phyloP scores from a whole-genome alignment of 1,140 invertebrate genomes.

The Idris sp. region DNA sequence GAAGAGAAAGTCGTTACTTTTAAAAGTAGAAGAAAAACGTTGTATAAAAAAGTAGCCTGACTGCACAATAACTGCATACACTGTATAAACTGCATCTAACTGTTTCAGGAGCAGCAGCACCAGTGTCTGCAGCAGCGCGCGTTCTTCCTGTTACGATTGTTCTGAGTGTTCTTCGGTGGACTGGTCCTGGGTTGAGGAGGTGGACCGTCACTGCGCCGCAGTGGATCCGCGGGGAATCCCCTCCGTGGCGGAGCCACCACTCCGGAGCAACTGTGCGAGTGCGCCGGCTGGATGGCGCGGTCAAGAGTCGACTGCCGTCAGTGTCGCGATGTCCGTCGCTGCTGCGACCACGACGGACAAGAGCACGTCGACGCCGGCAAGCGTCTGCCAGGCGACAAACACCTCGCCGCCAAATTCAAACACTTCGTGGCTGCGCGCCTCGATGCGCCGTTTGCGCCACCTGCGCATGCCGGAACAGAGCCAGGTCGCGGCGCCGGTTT shows the following conservation, averaged over 20 bases:
- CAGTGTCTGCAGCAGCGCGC: constrained; percentile 33
- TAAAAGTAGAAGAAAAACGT: too few species aligned
- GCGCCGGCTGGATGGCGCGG: constrained; percentile 47
- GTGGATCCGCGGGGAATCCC: constrained; percentile 31
- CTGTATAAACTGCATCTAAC: too few species aligned
- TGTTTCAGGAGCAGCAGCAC: constrained; percentile 44
- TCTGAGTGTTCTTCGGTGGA: constrained; percentile 75
- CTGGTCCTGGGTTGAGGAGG: constrained; percentile 77
- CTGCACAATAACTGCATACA: constrained; percentile 10
- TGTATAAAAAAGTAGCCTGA: too few species aligned
- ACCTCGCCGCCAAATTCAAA: constrained; percentile 32
- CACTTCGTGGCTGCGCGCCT: constrained; percentile 72
- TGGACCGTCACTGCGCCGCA: constrained; percentile 62
- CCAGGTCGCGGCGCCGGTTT: constrained; percentile 60
- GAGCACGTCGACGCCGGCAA: constrained; percentile 53
- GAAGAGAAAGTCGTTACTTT: too few species aligned
- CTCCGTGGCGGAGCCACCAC: constrained; percentile 45
- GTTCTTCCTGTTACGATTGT: constrained; percentile 47
- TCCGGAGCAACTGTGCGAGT: constrained; percentile 21
- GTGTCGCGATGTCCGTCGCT: constrained; percentile 77
- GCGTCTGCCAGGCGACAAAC: constrained; percentile 50
- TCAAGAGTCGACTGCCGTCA: constrained; percentile 61
- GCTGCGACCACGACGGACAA: constrained; percentile 70
- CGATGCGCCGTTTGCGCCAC: constrained; percentile 74
- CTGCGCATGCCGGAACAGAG: constrained; percentile 68